Base-by-base conservation (phyloP, 2,888 invertebrate species). In the Ormia ochracea region DNA sequence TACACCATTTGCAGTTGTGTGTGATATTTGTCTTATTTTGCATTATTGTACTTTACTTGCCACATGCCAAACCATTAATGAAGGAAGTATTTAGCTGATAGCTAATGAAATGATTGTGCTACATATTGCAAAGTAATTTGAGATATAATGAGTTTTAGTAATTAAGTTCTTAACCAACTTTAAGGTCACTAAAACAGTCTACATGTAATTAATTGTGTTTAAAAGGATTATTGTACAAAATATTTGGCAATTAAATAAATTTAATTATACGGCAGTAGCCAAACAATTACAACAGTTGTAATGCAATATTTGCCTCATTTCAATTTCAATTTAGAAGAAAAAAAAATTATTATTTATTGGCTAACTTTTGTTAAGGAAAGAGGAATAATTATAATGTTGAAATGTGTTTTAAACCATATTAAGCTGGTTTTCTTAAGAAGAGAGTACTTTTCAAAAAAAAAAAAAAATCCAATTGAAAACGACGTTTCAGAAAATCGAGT, bases 41-140 rank as follows among this genome's bases (percentile, higher is more conserved):
- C 31, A 21, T 14, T 17, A 4, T 33, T 41, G n/a, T n/a, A n/a
- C n/a, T n/a, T n/a, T n/a, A n/a, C n/a, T 48, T 41, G 41, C 6
- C 33, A 41, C 45, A 43, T 61, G 36, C 21, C 31, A n/a, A 43
- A 28, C 33, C 33, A 21, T 61, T 61, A 45, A 33, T 56, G 43
- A 58, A 41, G 23, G n/a, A 54, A 56, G 33, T 48, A 43, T 56
- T 66, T 74, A 50, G 45, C 56, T 63, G 54, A 10, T 63, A 43
- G 59, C 41, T 63, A 70, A 65, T 61, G 61, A 72, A 63, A 63
- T 72, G 23, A 26, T 54, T 54, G 43, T 58, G n/a, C 23, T 28
- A 14, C 21, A 36, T 38, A 38, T 21, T 38, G 12, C 10, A 28
- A 19, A 4, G 9, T 28, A 61, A 21, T 33, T 26, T 26, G 26